phyloP scores from a whole-genome alignment of 2,888 invertebrate species.

The Phengaris alcon region DNA sequence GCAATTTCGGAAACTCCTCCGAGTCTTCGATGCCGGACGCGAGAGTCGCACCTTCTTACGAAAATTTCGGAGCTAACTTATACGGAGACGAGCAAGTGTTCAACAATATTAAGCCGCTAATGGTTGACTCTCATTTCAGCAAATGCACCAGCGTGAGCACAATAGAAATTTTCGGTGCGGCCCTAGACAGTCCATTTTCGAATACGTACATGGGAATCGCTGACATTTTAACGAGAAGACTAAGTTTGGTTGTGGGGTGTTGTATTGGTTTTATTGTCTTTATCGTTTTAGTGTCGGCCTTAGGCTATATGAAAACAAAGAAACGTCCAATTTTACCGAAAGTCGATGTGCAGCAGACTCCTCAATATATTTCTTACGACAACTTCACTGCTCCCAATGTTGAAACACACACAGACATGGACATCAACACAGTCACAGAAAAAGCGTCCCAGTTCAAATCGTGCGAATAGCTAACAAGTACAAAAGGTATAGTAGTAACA shows the following conservation, averaged over 20 bases:
- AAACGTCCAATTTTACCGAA: conserved; percentile 88
- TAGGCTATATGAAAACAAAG: conserved; percentile 91
- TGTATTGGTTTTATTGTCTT: conserved; percentile 92
- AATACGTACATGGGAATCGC: conserved; percentile 85
- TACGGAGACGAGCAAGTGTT: conserved; percentile 82
- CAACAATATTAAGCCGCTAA: conserved; percentile 58
- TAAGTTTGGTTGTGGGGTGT: conserved; percentile 92
- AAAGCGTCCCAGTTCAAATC: conserved; percentile 49
- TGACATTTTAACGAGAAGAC: conserved; percentile 87
- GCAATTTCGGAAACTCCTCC: conserved; percentile 79
- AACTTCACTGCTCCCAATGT: conserved; percentile 66
- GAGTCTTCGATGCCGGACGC: conserved; percentile 73
- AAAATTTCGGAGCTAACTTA: conserved; percentile 59
- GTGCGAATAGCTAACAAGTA: conserved; percentile 34
- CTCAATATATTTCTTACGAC: conserved; percentile 89
- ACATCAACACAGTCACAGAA: conserved; percentile 69
- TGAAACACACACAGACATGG: conserved; percentile 68
- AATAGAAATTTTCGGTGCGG: conserved; percentile 84
- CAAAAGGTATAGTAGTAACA: neutral
- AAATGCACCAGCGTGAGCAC: conserved; percentile 88
- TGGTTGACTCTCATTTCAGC: conserved; percentile 85
- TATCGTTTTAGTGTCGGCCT: conserved; percentile 88
- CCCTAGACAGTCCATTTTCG: conserved; percentile 76
- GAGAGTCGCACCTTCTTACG: conserved; percentile 66
- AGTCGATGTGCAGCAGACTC: conserved; percentile 83